Evolutionary conservation across 2,888 invertebrate genomes (phyloP), one percentile per base, ranked within the genome.

Genomic region (Cheilosia vulpina): DNA sequence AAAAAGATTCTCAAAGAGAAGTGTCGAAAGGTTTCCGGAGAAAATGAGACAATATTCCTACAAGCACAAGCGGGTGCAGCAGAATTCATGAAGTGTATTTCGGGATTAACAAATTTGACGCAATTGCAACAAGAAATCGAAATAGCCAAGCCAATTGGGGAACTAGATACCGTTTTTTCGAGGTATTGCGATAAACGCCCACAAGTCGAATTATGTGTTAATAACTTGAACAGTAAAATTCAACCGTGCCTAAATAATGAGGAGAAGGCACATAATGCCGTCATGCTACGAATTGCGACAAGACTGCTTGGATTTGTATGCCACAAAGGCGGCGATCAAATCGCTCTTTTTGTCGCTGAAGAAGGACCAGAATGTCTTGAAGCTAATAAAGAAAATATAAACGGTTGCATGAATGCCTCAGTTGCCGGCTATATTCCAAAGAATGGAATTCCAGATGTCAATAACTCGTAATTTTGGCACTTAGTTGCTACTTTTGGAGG

Each of bases 261-360:
- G 4, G 96, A 97, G 89, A 93, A 93, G 60, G 92, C 93, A 0
- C 94, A 94, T 68, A 93, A 95, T 80, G 93, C 94, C 73, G 94
- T 94, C 0, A 92, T 95, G 9, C 91, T 94, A 89, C 95, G 96
- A 87, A 93, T 96, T 31, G 94, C 95, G 0, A 93, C 94, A 19
- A 94, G 95, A 55, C 91, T 97, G 1, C 92, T 95, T 0, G 94
- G 94, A 80, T 97, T 97, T 89, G 93, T 95, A 73, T 97, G 97
- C 90, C 94, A 93, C 87, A 96, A 96, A 88, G 96, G 96, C 88
- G 97, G 97, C 11, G 96, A 97, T 91, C 94, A 96, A 88, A 95
- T 97, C 88, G 96, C 96, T 0, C 93, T 97, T 88, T 97, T 97
- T 90, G 95, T 97, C 53, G 95, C 96, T n/a, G 96, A 96, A 89